Conservation (phyloP, 2,797 vertebrate genomes). For the Coracias cyanogaster region DNA sequence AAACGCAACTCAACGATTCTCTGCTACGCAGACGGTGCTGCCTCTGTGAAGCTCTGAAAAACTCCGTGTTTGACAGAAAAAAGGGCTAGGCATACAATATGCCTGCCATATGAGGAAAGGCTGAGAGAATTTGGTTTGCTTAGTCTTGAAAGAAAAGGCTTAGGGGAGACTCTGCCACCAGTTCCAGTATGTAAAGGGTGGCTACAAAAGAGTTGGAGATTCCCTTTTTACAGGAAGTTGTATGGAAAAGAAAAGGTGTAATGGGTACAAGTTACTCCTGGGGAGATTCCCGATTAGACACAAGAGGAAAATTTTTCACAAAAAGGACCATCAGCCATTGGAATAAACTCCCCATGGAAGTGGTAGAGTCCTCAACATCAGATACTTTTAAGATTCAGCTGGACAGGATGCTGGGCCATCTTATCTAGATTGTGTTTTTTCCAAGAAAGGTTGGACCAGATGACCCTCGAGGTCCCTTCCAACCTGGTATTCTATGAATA, state of each 20-base stretch:
- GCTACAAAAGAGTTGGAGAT: neutral
- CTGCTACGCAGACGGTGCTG: neutral
- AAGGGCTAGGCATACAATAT: neutral
- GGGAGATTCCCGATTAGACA: neutral
- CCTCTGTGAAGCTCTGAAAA: neutral
- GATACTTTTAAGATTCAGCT: no score
- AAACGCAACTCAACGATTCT: rapidly evolving
- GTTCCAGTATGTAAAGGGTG: neutral
- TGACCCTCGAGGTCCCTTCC: neutral
- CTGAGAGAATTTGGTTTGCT: neutral
- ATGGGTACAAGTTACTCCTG: no score
- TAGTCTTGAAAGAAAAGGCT: neutral
- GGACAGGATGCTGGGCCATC: neutral
- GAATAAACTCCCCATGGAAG: neutral
- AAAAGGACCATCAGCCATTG: neutral
- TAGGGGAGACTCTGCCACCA: neutral
- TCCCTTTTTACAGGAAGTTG: neutral
- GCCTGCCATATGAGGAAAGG: neutral
- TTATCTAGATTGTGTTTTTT: neutral
- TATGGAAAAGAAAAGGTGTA: neutral
- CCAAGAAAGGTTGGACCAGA: neutral
- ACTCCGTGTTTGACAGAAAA: neutral
- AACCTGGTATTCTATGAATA: neutral
- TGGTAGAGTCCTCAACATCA: neutral
- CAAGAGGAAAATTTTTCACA: neutral